phyloP scores from a whole-genome alignment of 2,797 vertebrate genomes.

The Galaxias olidus region DNA sequence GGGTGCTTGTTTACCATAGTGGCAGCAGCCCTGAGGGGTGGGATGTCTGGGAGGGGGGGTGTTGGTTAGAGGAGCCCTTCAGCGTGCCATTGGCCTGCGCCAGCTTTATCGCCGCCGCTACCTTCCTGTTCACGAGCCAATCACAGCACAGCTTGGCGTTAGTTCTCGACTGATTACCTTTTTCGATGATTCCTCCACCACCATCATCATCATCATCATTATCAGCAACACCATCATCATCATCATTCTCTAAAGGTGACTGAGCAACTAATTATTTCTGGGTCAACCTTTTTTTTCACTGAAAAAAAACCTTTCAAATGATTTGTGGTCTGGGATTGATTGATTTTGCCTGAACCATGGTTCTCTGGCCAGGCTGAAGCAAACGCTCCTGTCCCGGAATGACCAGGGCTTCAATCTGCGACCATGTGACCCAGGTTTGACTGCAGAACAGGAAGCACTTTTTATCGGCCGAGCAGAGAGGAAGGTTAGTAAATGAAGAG shows the following conservation, averaged over 20 bases:
- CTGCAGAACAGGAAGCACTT: slow-evolving; percentile 14
- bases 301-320: no score
- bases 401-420: no score
- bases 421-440: slow-evolving; percentile 38
- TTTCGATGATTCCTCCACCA: slow-evolving; percentile 1
- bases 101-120: slow-evolving; percentile 96
- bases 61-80: slow-evolving; percentile 85
- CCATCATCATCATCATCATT: slow-evolving; percentile 16
- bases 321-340: no score
- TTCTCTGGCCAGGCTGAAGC: slow-evolving; percentile 26
- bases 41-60: slow-evolving; percentile 83
- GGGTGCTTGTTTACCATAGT: slow-evolving; percentile 88
- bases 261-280: not conserved
- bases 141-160: slow-evolving; percentile 73
- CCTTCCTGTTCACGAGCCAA: slow-evolving; percentile 90
- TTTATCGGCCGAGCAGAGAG: slow-evolving; percentile 19
- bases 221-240: slow-evolving; percentile 20
- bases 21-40: slow-evolving; percentile 89
- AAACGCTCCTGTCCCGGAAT: no score
- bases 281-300: no score
- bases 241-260: slow-evolving; percentile 13
- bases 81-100: slow-evolving; percentile 95
- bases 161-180: no score
- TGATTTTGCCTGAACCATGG: not conserved
- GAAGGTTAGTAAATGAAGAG: slow-evolving; percentile 32